phyloP scores from a whole-genome alignment of 2,888 invertebrate genomes.

The Cordylochernes scorpioides region DNA sequence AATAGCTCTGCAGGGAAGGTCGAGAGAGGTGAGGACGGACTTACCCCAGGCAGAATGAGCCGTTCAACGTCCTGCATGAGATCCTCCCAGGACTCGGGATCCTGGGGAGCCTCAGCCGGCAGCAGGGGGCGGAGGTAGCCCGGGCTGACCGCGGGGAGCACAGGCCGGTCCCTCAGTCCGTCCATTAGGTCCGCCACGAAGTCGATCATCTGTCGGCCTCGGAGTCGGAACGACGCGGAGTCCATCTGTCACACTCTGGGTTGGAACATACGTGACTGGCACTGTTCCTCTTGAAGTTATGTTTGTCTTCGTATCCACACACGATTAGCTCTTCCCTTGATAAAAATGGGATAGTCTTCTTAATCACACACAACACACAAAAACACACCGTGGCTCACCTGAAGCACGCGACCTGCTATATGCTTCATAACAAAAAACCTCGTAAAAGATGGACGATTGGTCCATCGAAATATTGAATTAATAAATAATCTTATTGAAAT shows the following conservation, averaged over 20 bases:
- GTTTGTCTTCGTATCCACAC: too few relatives aligned
- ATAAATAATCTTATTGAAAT: too few relatives aligned
- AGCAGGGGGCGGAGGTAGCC: slow-evolving; percentile 68
- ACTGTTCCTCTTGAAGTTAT: too few relatives aligned
- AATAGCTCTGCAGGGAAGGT: not conserved
- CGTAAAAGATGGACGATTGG: too few relatives aligned
- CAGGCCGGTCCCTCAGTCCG: slow-evolving; percentile 58
- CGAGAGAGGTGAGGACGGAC: slow-evolving; percentile 15
- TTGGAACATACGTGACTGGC: not conserved
- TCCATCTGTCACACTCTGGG: slow-evolving; percentile 15
- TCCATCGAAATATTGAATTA: too few relatives aligned
- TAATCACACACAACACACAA: too few relatives aligned
- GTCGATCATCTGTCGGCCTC: slow-evolving; percentile 74
- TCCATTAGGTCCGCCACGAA: slow-evolving; percentile 89
- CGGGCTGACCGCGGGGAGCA: slow-evolving; percentile 77
- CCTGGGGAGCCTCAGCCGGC: slow-evolving; percentile 56
- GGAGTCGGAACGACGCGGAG: slow-evolving; percentile 19
- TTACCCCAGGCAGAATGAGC: slow-evolving; percentile 86
- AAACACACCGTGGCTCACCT: too few relatives aligned
- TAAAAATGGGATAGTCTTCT: too few relatives aligned
- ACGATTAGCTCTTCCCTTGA: too few relatives aligned
- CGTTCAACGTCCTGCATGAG: slow-evolving; percentile 76
- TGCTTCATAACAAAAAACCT: too few relatives aligned
- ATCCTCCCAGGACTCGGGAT: slow-evolving; percentile 64
- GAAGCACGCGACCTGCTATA: too few relatives aligned